Evolutionary conservation across 2,113 vertebrate species (phyloP).

Genomic region (Mesocricetus auratus): DNA sequence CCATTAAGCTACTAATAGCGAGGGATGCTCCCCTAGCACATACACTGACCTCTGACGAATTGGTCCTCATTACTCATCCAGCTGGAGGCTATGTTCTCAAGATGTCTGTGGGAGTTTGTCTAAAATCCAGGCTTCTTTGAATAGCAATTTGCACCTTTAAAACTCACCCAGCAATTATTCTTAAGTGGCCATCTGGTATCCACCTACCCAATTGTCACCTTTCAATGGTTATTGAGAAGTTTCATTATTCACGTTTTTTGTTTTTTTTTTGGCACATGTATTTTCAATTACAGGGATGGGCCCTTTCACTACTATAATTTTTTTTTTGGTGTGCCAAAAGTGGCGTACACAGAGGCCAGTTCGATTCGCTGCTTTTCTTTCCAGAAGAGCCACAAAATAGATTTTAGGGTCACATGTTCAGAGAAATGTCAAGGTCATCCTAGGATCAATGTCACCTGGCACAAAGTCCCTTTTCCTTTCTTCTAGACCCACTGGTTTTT

Average conservation of each 20-base stretch:
- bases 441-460: too few species aligned
- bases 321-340: not conserved
- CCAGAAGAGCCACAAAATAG: not conserved
- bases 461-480: not conserved
- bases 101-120: slow-evolving; percentile 1
- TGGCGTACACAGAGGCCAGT: accelerated
- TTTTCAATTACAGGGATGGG: not conserved
- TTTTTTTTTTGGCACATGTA: not conserved
- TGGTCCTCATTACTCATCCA: not conserved
- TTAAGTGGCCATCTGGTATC: not conserved
- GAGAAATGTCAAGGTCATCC: too few species aligned
- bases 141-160: slow-evolving; percentile 4
- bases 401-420: not conserved
- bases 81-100: not conserved
- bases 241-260: not conserved
- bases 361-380: not conserved
- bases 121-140: not conserved
- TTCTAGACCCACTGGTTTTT: not conserved
- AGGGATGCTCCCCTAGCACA: not conserved
- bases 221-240: not conserved
- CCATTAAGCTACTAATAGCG: accelerated
- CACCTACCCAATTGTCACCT: not conserved
- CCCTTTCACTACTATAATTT: not conserved
- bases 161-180: not conserved
- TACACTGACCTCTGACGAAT: accelerated